These are phyloP conservation scores for Mesodorylaimus sp. DNA, from an alignment of 2,888 invertebrate genomes.

Conservation along the genomic window DNA sequence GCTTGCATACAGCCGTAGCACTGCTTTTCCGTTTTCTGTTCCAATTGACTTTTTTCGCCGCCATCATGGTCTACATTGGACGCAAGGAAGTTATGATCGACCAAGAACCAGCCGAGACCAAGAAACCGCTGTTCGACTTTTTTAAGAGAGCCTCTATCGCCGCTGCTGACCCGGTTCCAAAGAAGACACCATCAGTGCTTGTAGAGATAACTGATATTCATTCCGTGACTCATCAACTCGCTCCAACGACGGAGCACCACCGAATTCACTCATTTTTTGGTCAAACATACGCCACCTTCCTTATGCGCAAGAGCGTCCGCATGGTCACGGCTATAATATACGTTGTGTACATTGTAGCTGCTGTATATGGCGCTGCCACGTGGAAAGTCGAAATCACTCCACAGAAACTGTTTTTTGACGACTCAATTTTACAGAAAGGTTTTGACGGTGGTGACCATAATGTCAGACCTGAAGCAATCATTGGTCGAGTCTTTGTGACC, in stretches of 20 bases:
- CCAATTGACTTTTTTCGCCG: slow-evolving; percentile 28
- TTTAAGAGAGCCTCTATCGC: too few relatives aligned
- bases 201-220: too few relatives aligned
- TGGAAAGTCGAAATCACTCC: neutral
- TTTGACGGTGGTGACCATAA: neutral
- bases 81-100: slow-evolving; percentile 23
- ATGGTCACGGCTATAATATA: neutral
- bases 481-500: neutral
- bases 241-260: too few relatives aligned
- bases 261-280: neutral
- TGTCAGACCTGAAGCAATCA: neutral
- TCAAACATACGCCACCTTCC: neutral
- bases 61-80: slow-evolving; percentile 19
- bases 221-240: too few relatives aligned
- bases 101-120: too few relatives aligned
- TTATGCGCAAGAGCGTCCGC: neutral
- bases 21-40: slow-evolving; percentile 24
- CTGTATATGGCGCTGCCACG: neutral
- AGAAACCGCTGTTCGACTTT: too few relatives aligned
- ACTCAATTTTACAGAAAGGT: neutral
- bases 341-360: neutral
- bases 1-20: slow-evolving; percentile 53
- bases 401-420: slow-evolving; percentile 1
- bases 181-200: too few relatives aligned
- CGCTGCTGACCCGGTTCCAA: too few relatives aligned